Evolutionary conservation across 2,888 invertebrate species (phyloP), one percentile per base, ranked within the genome.

Genomic region (Chymomyza amoena): DNA sequence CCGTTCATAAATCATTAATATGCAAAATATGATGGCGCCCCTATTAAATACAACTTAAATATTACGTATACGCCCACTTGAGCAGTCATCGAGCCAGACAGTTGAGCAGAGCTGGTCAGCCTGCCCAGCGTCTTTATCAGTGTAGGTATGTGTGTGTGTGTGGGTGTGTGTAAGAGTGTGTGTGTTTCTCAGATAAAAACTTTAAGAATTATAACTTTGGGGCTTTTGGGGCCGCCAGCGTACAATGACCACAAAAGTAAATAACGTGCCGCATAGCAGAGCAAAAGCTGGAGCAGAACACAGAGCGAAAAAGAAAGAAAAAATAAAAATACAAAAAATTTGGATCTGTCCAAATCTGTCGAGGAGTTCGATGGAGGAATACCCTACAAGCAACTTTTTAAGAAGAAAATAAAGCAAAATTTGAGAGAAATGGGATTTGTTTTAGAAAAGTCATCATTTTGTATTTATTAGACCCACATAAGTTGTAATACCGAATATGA

Each of bases 141-240:
- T 15, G 20, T 50, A 7, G 36, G 62, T 52, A n/a, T 18, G 52
- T 15, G 18, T 54, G 54, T 54, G 52, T 18, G 18, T 51, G 51
- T 51, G 4, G 4, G 6, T 7, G 32, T 32, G 32, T 62, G 69
- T 76, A 57, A 67, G 72, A 16, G 72, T 32, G 32, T 32, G 32
- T 62, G 70, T 76, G 60, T 69, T 70, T 18, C 70, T 56, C 64
- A 80, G 86, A 84, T 87, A 84, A 87, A 72, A 84, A 84, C 86
- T 84, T 87, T 77, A 87, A 84, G 87, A 84, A 84, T 84, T 84
- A 84, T 84, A 84, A 87, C 83, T 87, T 84, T 87, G 79, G 83
- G 83, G 86, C 87, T 72, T 79, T 80, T 69, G 72, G 74, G 72
- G 77, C 63, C 77, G 68, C 75, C 64, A 68, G 66, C 68, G 74